Percentiles rank a stretch among this genome's conserved stretches.
Evolutionary conservation across 2,888 invertebrate species (phyloP).

Genomic region (Drosophila paramelanica): DNA sequence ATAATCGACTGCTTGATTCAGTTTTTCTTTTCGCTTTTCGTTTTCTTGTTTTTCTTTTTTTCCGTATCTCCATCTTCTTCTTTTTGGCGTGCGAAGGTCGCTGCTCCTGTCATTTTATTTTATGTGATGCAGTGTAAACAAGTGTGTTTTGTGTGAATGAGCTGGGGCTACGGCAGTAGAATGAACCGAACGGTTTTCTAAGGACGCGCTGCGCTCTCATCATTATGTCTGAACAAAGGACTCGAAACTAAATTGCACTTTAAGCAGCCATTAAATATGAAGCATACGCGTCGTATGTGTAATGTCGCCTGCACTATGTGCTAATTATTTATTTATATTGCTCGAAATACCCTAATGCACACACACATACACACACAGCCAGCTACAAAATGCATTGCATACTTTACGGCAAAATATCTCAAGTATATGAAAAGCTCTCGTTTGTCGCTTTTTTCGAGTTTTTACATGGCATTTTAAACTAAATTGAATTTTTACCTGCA

Average conservation of each 20-base stretch:
- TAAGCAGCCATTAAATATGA: constrained; percentile 70
- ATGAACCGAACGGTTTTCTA: too few relatives aligned
- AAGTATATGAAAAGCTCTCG: constrained; percentile 24
- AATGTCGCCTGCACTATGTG: constrained; percentile 64
- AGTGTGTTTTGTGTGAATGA: constrained; percentile 40
- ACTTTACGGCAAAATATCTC: constrained; percentile 40
- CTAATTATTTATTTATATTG: constrained; percentile 76
- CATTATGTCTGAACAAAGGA: constrained; percentile 70
- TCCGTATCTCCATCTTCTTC: not conserved
- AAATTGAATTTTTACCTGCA: constrained; percentile 44
- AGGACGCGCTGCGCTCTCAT: constrained; percentile 30
- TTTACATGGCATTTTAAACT: constrained; percentile 6
- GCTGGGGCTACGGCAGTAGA: constrained; percentile 7
- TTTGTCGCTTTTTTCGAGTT: not conserved
- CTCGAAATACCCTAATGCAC: constrained; percentile 33
- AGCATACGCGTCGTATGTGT: constrained; percentile 34
- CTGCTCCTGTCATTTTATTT: constrained; percentile 64
- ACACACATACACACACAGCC: not conserved
- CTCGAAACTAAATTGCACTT: constrained; percentile 70
- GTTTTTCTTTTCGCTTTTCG: not conserved
- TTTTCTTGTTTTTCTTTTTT: constrained; percentile 8
- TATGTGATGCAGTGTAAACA: constrained; percentile 62
- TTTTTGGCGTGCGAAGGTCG: constrained; percentile 51
- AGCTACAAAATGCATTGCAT: constrained; percentile 35
- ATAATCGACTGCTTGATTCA: constrained; percentile 55